Conservation (phyloP, 2,797 vertebrate species). For the Pachyuromys duprasi region DNA sequence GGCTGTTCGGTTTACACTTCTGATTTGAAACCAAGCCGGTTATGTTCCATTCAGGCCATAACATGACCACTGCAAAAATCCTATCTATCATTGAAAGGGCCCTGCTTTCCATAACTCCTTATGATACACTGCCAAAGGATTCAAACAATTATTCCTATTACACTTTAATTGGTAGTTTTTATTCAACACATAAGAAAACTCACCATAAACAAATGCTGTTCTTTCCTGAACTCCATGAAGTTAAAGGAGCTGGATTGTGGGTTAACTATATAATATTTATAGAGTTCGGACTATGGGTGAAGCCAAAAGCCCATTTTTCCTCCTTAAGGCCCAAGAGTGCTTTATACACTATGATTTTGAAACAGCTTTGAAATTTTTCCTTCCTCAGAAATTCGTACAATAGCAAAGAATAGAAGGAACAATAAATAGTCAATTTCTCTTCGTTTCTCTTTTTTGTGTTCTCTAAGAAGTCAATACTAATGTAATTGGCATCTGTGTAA, state of each 20-base stretch:
- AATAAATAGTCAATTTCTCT: constrained; percentile 71
- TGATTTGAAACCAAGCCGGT: constrained; percentile 67
- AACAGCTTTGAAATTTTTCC: constrained; percentile 63
- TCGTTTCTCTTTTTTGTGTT: constrained; percentile 13
- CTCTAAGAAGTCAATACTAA: constrained; percentile 78
- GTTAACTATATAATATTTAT: constrained; percentile 78
- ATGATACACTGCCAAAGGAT: constrained; percentile 73
- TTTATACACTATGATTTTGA: constrained; percentile 61
- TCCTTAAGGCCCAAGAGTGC: constrained; percentile 32
- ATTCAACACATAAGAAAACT: constrained; percentile 74
- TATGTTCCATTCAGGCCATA: constrained; percentile 53
- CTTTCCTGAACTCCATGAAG: constrained; percentile 73
- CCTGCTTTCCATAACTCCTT: constrained; percentile 75
- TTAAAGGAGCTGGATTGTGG: constrained; percentile 66
- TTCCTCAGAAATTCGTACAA: constrained; percentile 57
- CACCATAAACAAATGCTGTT: constrained; percentile 80
- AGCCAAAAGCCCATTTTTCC: constrained; percentile 64
- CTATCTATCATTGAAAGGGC: constrained; percentile 65
- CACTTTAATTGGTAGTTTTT: constrained; percentile 80
- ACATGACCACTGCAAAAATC: constrained; percentile 69
- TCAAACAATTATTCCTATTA: constrained; percentile 77
- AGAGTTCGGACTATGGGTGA: constrained; percentile 52
- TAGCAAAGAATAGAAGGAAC: constrained; percentile 66
- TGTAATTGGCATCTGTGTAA: constrained; percentile 69
- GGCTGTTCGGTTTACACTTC: neutral